These are phyloP conservation scores for Dryobotodes eremita DNA, from an alignment of 2,888 invertebrate species.

Conservation along the genomic window DNA sequence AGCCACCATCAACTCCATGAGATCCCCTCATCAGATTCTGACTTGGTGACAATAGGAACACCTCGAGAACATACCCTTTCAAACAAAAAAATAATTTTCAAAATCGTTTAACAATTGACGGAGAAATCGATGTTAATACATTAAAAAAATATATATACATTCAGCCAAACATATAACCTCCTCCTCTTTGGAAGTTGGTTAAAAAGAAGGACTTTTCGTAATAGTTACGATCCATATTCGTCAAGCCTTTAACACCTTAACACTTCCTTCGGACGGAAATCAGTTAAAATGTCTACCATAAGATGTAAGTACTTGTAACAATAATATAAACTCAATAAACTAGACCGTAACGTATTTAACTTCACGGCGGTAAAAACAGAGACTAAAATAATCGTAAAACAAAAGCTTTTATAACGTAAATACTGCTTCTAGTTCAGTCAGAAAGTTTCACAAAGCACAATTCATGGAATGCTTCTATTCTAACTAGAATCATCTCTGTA, in stretches of 20 bases:
- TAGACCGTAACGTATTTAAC: conserved; percentile 16
- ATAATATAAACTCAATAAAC: conserved; percentile 34
- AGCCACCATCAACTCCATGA: too few relatives aligned
- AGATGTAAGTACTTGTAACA: conserved; percentile 24
- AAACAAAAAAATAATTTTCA: too few relatives aligned
- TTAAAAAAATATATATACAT: too few relatives aligned
- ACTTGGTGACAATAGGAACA: too few relatives aligned
- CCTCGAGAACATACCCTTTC: too few relatives aligned
- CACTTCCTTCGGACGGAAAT: background rate
- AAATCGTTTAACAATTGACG: too few relatives aligned
- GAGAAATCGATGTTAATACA: too few relatives aligned
- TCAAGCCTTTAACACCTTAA: background rate
- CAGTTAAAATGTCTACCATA: conserved; percentile 4
- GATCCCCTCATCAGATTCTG: too few relatives aligned
- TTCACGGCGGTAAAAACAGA: conserved; percentile 24
- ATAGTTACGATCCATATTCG: background rate
- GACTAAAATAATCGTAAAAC: conserved; percentile 50
- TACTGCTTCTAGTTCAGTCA: conserved; percentile 19
- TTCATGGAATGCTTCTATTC: conserved; percentile 1
- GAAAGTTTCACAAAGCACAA: conserved; percentile 31
- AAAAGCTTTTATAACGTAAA: conserved; percentile 31
- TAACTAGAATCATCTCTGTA: background rate
- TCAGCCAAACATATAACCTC: too few relatives aligned
- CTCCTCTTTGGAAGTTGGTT: background rate
- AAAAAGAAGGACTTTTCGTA: background rate